Base-by-base conservation (phyloP, 2,797 vertebrate genomes). In the Acanthopagrus latus region DNA sequence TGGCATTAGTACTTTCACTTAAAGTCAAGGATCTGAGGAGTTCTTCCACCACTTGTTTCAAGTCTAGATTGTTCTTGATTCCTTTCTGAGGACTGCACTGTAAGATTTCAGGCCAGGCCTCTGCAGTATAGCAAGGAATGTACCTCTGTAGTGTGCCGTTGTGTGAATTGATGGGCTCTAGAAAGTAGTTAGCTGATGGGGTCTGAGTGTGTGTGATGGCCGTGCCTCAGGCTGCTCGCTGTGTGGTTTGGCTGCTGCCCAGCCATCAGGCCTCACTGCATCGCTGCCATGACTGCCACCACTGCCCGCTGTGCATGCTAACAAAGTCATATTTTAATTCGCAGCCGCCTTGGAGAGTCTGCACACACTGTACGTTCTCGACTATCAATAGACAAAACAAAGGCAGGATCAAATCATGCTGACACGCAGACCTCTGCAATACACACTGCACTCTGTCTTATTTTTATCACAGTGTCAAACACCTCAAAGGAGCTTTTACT, bases 251-350 rank as follows among this genome's bases (percentile, higher is more conserved):
- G 82, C 85, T 83, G 85, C 79, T 70, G 78, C 69, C 80, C 87
- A 83, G 60, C 63, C 73, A 65, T 57, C 63, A 69, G 73, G 71
- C 75, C 82, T 74, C 71, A 47, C 85, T 85, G 88, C 89, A 80
- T 85, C 70, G 33, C 60, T 25, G 74, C 81, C 65, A 82, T 33
- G 33, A 33, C 69, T 66, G 78, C 56, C 18, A 10, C 2, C 0
- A n/a, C 66, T 69, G 68, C 85, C 71, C 9, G 6, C 83, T 80
- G 77, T 87, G 91, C 90, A 93, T 90, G 78, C 86, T 93, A 90
- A 94, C 93, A 81, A 92, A 83, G 59, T 56, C 65, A 72, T 68
- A 81, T 81, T 82, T 81, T 82, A 51, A 88, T 68, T 78, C 80
- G 44, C 54, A 88, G 52, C 62, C 74, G 29, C 77, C 83, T 76